These are phyloP conservation scores for Sthenelais limicola DNA, from an alignment of 2,888 invertebrate species.

Conservation along the genomic window DNA sequence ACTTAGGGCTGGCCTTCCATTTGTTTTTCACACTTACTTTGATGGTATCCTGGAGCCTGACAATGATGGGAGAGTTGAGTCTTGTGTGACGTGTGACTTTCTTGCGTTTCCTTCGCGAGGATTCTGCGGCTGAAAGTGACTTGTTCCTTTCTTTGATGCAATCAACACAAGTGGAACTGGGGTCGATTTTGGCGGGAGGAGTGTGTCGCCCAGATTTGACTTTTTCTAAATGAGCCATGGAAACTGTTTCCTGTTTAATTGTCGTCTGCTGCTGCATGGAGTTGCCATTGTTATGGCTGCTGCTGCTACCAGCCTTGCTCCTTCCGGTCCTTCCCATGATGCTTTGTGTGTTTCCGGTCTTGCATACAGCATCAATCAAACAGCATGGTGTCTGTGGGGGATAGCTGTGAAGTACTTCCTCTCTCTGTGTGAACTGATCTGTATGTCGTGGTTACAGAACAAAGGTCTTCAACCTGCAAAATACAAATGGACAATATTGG, in stretches of 20 bases:
- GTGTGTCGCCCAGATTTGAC: too few species aligned
- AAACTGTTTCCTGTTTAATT: constrained; percentile 21
- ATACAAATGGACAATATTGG: too few species aligned
- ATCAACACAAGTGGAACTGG: constrained; percentile 63
- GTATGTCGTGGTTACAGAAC: too few species aligned
- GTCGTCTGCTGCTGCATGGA: neutral
- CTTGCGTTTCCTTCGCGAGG: constrained; percentile 3
- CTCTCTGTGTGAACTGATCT: too few species aligned
- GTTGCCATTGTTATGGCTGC: neutral
- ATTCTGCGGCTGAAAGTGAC: constrained; percentile 5
- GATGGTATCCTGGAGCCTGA: constrained; percentile 49
- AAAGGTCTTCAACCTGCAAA: too few species aligned
- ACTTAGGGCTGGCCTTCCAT: constrained; percentile 7
- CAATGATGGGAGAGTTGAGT: constrained; percentile 48
- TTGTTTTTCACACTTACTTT: constrained; percentile 44
- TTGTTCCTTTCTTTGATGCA: constrained; percentile 62
- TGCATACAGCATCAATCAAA: too few species aligned
- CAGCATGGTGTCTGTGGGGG: too few species aligned
- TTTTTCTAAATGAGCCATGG: constrained; percentile 55
- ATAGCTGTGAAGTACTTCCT: too few species aligned
- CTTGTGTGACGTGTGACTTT: constrained; percentile 20
- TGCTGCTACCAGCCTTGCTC: neutral
- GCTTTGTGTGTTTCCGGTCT: too few species aligned
- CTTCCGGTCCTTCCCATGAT: constrained; percentile 32
- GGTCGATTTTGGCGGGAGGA: too few species aligned